Base-by-base conservation (phyloP, 2,113 vertebrate species). In the Microtus pennsylvanicus region DNA sequence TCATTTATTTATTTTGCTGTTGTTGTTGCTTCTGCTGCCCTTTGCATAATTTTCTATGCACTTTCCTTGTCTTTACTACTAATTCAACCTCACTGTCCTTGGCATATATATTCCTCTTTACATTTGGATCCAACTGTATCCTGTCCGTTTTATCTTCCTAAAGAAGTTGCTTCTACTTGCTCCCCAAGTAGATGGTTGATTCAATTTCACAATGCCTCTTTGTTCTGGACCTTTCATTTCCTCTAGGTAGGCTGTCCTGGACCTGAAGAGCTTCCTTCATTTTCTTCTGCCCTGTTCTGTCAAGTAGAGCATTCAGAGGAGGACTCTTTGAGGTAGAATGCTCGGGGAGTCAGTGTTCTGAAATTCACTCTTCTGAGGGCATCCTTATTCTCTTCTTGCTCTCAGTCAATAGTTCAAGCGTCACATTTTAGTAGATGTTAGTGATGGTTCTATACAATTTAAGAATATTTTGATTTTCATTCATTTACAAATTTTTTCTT, bases 351-450 rank as follows among this genome's bases (percentile, higher is more conserved):
- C 85, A 38, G 77, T 35, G 30, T 86, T 86, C 35, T 86, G 35
- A 93, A 94, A 83, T 2, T 74, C 69, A n/a, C 38, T 94, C 87
- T 75, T 17, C 17, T 38, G 38, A 88, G 92, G 90, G 45, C 30
- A 45, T 42, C 65, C 35, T 77, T 90, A 22, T 24, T 45, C 24
- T 42, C n/a, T 65, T 28, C 16, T 80, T 38, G 14, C 38, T 67
- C 21, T 69, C n/a, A 38, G 77, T 17, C 61, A n/a, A 63, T 38
- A 24, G 19, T 38, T 38, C 1, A 1, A 82, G 10, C 4, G 5
- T 13, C 13, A 42, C 30, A 30, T 50, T 55, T 87, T 77, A 35
- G 19, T 83, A 67, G 38, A 12, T 89, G 67, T 42, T 75, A 45
- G 42, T 26, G 55, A 22, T 52, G 45, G 72, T 86, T 17, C 30